A percentile compares a stretch with the other conserved stretches of the same genome.
These are phyloP conservation scores for Rhopalosiphum nymphaeae DNA, from an alignment of 2,888 invertebrate species.

Conservation along the genomic window DNA sequence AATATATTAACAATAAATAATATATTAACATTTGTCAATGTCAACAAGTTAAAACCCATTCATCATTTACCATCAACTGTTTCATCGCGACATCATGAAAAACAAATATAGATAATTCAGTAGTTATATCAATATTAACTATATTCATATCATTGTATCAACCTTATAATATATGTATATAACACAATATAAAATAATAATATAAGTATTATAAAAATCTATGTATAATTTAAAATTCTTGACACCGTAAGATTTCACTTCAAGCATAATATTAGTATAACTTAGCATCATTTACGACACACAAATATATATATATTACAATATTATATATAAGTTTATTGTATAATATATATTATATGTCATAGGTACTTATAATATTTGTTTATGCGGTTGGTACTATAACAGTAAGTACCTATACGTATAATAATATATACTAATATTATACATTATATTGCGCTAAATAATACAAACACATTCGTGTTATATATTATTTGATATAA, in stretches of 20 bases:
- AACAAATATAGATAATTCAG: neutral
- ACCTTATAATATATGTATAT: neutral
- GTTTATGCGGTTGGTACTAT: neutral
- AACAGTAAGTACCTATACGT: neutral
- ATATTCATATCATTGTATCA: neutral
- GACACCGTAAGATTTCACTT: neutral
- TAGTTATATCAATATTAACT: neutral
- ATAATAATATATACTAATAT: too few species aligned
- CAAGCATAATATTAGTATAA: neutral
- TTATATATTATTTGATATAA: neutral
- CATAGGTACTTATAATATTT: neutral
- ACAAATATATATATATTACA: neutral
- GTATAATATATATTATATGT: neutral
- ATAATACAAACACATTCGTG: neutral
- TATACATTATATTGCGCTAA: neutral
- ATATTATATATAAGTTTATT: neutral
- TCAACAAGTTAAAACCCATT: slow-evolving; percentile 51
- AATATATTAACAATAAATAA: slow-evolving; percentile 52
- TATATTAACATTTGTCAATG: slow-evolving; percentile 52
- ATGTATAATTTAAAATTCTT: neutral
- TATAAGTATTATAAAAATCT: slow-evolving; percentile 3
- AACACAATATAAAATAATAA: neutral
- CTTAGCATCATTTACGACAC: neutral
- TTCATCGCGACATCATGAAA: neutral
- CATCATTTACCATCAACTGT: slow-evolving; percentile 48